These are phyloP conservation scores for Steinernema hermaphroditum DNA, from an alignment of 2,888 invertebrate genomes.

Conservation along the genomic window DNA sequence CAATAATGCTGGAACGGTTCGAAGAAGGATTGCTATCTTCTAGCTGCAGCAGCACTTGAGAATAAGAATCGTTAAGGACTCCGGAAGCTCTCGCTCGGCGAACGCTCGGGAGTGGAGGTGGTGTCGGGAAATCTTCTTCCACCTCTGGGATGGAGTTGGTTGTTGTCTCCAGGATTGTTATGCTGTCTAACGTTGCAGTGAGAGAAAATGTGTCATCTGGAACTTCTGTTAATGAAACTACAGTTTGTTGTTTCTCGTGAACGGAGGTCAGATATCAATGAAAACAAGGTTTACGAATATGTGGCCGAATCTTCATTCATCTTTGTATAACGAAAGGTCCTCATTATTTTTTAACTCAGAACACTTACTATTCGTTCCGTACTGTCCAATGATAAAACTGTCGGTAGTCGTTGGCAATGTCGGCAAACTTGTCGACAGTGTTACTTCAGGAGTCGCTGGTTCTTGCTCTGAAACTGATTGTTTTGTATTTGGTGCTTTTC, in stretches of 20 bases:
- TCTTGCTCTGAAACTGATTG: no score
- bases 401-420: not conserved
- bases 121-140: conserved; percentile 12
- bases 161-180: not conserved
- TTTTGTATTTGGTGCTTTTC: no score
- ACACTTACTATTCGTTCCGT: not conserved
- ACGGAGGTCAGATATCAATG: no score
- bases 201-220: not conserved
- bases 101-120: not conserved
- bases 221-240: not conserved
- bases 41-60: not conserved
- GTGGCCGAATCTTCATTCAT: no score
- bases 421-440: not conserved
- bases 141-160: not conserved
- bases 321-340: no score
- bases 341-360: no score
- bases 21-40: not conserved
- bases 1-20: no score
- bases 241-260: no score
- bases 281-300: not conserved
- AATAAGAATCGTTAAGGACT: not conserved
- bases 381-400: conserved; percentile 21
- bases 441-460: no score
- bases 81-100: not conserved
- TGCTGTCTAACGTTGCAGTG: not conserved